Evolutionary conservation across 1,140 invertebrate genomes (phyloP).

Genomic region (Zaprionus inermis): DNA sequence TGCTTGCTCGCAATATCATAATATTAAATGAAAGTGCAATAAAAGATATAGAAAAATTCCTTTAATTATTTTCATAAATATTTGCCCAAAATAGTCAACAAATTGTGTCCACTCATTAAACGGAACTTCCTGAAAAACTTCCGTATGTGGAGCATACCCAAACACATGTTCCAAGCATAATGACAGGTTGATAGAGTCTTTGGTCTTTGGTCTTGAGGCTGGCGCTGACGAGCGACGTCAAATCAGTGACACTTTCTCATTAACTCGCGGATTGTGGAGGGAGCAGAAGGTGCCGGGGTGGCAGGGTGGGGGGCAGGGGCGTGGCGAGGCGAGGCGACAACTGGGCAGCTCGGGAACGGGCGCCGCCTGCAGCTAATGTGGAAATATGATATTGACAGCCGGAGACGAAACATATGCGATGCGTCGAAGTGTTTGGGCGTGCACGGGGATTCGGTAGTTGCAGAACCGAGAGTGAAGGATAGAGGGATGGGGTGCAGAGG

Average conservation of each 20-base stretch:
- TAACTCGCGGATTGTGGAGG: conserved; percentile 58
- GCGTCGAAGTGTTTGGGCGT: conserved; percentile 71
- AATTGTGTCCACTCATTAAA: conserved; percentile 4
- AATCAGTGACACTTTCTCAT: conserved; percentile 78
- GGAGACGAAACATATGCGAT: conserved; percentile 68
- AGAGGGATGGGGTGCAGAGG: background rate
- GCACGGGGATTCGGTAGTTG: conserved; percentile 24
- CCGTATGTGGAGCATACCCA: background rate
- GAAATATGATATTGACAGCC: conserved; percentile 53
- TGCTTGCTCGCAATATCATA: background rate
- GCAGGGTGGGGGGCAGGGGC: background rate
- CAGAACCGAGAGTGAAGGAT: background rate
- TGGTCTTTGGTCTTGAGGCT: conserved; percentile 62
- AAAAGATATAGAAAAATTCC: background rate
- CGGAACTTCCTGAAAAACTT: conserved; percentile 16
- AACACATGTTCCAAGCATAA: conserved; percentile 24
- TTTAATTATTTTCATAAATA: background rate
- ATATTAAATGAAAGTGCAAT: background rate
- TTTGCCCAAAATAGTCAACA: background rate
- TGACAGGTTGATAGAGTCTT: conserved; percentile 69
- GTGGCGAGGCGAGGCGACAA: background rate
- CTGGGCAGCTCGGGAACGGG: conserved; percentile 7
- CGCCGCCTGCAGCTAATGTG: conserved; percentile 67
- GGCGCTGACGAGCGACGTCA: conserved; percentile 56
- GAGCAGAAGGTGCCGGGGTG: background rate